These are phyloP conservation scores for Epirrhoe tristata DNA, from an alignment of 2,888 invertebrate genomes.

Conservation along the genomic window DNA sequence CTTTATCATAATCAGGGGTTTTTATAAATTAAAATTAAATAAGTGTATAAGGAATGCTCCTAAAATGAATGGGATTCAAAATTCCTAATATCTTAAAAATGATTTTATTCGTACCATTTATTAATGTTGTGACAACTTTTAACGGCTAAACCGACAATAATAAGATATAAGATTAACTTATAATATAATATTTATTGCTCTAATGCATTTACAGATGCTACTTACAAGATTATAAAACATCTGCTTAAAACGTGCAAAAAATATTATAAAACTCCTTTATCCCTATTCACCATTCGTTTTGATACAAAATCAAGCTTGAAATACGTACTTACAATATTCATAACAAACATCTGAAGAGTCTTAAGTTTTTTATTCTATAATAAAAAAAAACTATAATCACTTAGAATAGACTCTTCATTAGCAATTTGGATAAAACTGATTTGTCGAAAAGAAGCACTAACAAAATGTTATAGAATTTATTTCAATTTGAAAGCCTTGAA, in stretches of 20 bases:
- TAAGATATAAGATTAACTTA: background rate
- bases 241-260: slow-evolving; percentile 41
- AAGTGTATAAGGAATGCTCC: no score
- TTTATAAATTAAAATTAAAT: no score
- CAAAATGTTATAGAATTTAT: background rate
- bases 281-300: slow-evolving; percentile 21
- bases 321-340: slow-evolving; percentile 1
- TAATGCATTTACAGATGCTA: slow-evolving; percentile 22
- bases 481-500: background rate
- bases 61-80: no score
- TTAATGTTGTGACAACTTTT: background rate
- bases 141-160: background rate
- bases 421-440: background rate
- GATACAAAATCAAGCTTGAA: slow-evolving; percentile 14
- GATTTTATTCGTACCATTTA: no score
- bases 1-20: no score
- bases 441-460: background rate
- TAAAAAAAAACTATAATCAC: background rate
- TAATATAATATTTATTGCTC: background rate
- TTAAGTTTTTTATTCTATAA: slow-evolving; percentile 4
- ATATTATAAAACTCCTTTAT: slow-evolving; percentile 32
- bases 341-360: slow-evolving; percentile 7
- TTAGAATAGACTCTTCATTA: background rate
- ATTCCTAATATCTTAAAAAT: no score
- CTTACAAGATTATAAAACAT: slow-evolving; percentile 40